These are phyloP conservation scores for Macropus fuliginosus DNA, from an alignment of 2,797 vertebrate species.

Conservation along the genomic window DNA sequence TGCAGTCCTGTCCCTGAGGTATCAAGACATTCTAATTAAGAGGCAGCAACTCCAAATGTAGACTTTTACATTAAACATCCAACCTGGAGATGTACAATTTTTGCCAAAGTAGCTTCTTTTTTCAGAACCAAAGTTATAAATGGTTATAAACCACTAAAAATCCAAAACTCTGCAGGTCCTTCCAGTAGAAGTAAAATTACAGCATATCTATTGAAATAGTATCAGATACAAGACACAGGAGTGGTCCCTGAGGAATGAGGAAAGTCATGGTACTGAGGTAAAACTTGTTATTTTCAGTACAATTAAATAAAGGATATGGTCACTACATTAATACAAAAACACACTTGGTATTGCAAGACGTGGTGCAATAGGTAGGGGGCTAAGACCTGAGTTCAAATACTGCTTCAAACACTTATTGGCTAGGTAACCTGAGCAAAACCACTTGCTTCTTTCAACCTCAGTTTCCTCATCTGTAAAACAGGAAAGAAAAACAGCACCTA, in stretches of 20 bases:
- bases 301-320: not conserved
- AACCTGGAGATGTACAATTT: slow-evolving; percentile 28
- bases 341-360: not conserved
- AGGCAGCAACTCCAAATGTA: slow-evolving; percentile 53
- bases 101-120: not conserved
- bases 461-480: not conserved
- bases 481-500: not conserved
- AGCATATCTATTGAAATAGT: not conserved
- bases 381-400: not conserved
- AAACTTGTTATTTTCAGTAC: slow-evolving; percentile 12
- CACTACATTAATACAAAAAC: not conserved
- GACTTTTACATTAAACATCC: slow-evolving; percentile 44
- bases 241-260: not conserved
- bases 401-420: not conserved
- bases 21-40: slow-evolving; percentile 64
- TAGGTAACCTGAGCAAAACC: not conserved
- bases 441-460: not conserved
- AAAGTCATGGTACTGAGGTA: not conserved
- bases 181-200: not conserved
- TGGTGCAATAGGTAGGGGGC: not conserved
- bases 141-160: not conserved
- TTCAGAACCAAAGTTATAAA: slow-evolving; percentile 15
- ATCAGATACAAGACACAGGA: not conserved
- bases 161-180: not conserved
- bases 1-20: slow-evolving; percentile 25